Evolutionary conservation across 1,140 invertebrate species (phyloP), one percentile per base, ranked within the genome.

Genomic region (Hyposmocoma kahamanoa): DNA sequence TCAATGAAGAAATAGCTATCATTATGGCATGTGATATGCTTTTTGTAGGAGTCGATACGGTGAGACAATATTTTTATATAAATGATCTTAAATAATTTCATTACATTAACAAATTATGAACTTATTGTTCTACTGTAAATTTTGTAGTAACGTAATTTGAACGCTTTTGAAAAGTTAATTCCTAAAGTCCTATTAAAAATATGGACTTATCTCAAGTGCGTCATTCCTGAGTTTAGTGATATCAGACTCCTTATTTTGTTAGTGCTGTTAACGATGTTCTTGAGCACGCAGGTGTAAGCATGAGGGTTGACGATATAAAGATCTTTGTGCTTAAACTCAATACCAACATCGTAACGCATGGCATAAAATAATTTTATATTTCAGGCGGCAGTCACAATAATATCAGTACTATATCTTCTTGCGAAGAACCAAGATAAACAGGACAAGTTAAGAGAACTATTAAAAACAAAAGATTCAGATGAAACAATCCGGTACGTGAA

Each of bases 11-110:
- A 67, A 79, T 86, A 22, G 90, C 91, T 1, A 61, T 87, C 13
- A 84, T 90, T 1, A 92, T 95, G 89, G 90, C 91, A 2, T 85
- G 90, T 50, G 93, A 95, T 67, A 91, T 93, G 88, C 50, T 95
- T 18, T 87, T 92, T 47, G 93, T 92, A 13, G 93, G 93, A 39
- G 89, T 94, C 21, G 93, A 95, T 79, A 95, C 93, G 56, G 92
- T 93, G 80, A 84, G 30, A 34, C 3, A 13, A 13, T 6, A 9
- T 34, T 34, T 34, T 6, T n/a, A 6, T 26, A 6, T 26, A 26
- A 26, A 26, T 26, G 5, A 26, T 6, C 24, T 5, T n/a, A 11
- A 26, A 26, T 26, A 5, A 5, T 26, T 11, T 6, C 5, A 26
- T 6, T 26, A 5, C 11, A 11, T 26, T 26, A 26, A 11, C 5